Percentiles rank a stretch among this genome's conserved stretches.
Evolutionary conservation across 2,797 vertebrate genomes (phyloP).

Genomic region (Alfaro cultratus): DNA sequence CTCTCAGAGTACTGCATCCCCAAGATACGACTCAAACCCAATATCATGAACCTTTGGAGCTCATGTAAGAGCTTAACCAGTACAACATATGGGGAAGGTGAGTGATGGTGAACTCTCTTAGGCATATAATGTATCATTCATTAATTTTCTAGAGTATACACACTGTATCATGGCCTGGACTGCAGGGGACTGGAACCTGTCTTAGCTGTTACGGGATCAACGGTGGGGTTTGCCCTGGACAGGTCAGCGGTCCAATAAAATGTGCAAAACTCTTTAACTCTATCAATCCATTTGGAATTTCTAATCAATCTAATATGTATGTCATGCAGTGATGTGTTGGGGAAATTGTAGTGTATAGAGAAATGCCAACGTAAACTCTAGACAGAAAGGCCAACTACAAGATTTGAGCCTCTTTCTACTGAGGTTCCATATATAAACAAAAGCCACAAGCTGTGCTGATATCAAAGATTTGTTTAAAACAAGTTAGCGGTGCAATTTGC

Average conservation of each 20-base stretch:
- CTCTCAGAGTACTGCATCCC: constrained; percentile 33
- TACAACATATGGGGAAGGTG: constrained; percentile 10
- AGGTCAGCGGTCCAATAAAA: not conserved
- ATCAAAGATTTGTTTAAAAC: not conserved
- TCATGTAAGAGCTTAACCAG: constrained; percentile 13
- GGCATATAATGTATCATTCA: constrained; percentile 5
- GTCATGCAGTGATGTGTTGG: not conserved
- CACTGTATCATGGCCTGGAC: not conserved
- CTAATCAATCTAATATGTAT: not conserved
- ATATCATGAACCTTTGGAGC: constrained; percentile 22
- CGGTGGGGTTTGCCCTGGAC: not conserved
- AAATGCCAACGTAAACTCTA: not conserved
- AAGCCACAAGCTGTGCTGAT: not conserved
- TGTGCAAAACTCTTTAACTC: not conserved
- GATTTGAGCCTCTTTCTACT: not conserved
- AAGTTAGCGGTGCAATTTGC: not conserved
- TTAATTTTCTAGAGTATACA: not conserved
- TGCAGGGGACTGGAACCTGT: not conserved
- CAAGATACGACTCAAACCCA: constrained; percentile 22
- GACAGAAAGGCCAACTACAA: not conserved
- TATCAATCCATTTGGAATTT: not conserved
- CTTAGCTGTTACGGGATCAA: not conserved
- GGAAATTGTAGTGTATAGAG: not conserved
- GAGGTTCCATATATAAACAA: not conserved
- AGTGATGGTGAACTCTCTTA: not conserved